Percentiles rank a stretch among this genome's conserved stretches.
Evolutionary conservation across 2,888 invertebrate genomes (phyloP).

Genomic region (Saturnia japonica): DNA sequence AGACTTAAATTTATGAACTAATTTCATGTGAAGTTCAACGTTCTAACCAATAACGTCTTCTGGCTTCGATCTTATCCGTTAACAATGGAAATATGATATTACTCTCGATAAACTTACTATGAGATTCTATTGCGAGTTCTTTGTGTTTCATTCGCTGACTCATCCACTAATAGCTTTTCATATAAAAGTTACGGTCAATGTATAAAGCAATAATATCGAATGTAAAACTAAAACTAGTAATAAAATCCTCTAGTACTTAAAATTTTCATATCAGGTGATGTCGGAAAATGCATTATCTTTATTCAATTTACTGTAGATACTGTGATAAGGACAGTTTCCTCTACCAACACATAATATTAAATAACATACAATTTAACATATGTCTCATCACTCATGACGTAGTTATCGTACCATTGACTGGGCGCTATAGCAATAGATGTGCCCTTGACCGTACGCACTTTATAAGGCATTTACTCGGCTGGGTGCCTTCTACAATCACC

Average conservation of each 20-base stretch:
- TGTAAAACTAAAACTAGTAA: not conserved
- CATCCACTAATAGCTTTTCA: not conserved
- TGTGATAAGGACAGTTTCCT: no score
- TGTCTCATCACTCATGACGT: no score
- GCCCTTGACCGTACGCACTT: no score
- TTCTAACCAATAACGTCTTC: constrained; percentile 9
- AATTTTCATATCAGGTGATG: not conserved
- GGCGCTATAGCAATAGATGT: no score
- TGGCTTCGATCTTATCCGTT: not conserved
- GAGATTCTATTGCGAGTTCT: not conserved
- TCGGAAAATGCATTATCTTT: not conserved
- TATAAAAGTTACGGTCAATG: not conserved
- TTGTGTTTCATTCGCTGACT: not conserved
- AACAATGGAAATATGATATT: constrained; percentile 2
- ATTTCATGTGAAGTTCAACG: constrained; percentile 17
- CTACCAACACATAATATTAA: no score
- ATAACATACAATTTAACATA: no score
- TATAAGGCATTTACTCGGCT: no score
- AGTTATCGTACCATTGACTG: no score
- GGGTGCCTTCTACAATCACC: no score
- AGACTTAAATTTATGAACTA: constrained; percentile 10
- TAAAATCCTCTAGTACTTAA: not conserved
- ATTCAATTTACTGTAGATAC: not conserved
- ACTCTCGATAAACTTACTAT: not conserved
- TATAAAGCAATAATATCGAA: not conserved